A percentile compares a stretch with the other conserved stretches of the same genome.
phyloP scores from a whole-genome alignment of 2,888 invertebrate species.

The Leptura quadrifasciata region DNA sequence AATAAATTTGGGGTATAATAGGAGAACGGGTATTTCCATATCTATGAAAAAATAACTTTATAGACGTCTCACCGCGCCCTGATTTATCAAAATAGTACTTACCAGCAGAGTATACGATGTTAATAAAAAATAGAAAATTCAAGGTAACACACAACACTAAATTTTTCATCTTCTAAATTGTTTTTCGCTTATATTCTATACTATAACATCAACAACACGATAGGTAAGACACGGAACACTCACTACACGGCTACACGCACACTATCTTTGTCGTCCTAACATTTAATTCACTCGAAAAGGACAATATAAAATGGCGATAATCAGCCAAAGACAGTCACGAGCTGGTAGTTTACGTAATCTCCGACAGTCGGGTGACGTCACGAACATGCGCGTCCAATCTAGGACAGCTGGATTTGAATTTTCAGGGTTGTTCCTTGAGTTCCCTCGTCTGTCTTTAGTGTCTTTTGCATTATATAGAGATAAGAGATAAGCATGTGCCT shows the following conservation, averaged over 20 bases:
- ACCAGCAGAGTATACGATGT: slow-evolving; percentile 64
- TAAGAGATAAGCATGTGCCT: neutral
- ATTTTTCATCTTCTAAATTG: slow-evolving; percentile 67
- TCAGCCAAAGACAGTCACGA: slow-evolving; percentile 69
- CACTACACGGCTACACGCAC: slow-evolving; percentile 63
- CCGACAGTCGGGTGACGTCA: slow-evolving; percentile 61
- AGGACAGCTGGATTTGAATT: slow-evolving; percentile 44
- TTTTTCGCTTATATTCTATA: slow-evolving; percentile 53
- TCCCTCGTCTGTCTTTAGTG: slow-evolving; percentile 1
- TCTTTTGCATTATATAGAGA: neutral
- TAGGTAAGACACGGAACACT: slow-evolving; percentile 57
- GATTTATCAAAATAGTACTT: slow-evolving; percentile 53
- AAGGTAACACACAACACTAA: slow-evolving; percentile 68
- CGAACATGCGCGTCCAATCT: slow-evolving; percentile 55
- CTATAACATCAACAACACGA: slow-evolving; percentile 59
- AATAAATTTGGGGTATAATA: slow-evolving; percentile 6
- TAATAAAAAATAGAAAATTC: slow-evolving; percentile 67
- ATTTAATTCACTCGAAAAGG: slow-evolving; percentile 65
- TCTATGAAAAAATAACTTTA: neutral
- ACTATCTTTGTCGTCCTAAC: slow-evolving; percentile 62
- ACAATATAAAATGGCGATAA: slow-evolving; percentile 69
- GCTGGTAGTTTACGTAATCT: slow-evolving; percentile 69
- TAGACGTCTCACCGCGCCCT: slow-evolving; percentile 44
- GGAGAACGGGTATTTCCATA: neutral
- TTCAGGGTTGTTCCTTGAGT: slow-evolving; percentile 10